Base-by-base conservation (phyloP, 2,888 invertebrate species). In the Trichogramma evanescens region DNA sequence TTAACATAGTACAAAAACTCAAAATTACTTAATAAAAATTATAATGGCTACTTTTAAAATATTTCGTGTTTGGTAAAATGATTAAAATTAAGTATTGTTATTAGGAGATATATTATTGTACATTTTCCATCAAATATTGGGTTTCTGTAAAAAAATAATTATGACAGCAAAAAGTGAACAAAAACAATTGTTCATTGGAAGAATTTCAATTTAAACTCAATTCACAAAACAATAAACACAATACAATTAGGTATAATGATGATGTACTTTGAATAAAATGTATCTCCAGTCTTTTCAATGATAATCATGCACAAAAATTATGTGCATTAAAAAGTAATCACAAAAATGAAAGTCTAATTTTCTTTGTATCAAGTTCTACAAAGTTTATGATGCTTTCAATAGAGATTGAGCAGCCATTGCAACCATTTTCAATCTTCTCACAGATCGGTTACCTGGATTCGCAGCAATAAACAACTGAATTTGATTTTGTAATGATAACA, bases 401-500 rank as follows among this genome's bases (percentile, higher is more conserved):
- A 85, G 79, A 40, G 83, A 80, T 67, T 84, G 82, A 0, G 84
- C 82, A 46, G 88, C 89, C 87, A 90, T 87, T 54, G 86, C 82
- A 63, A 91, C 80, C 83, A 90, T 85, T 72, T 83, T 83, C 78
- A 90, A 84, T 67, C 83, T 83, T 4, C 86, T 80, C 43, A 82
- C 78, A 53, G 87, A 84, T 69, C 84, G 83, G 74, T 87, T 86
- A 56, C 80, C 82, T 0, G 91, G 88, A 75, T 88, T 84, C 7
- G 82, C 78, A 38, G 81, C 72, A 50, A 91, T 83, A 78, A 88
- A 93, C 10, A 82, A 69, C 67, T 84, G 80, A 66, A 95, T 82
- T 76, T 92, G 91, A 72, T 86, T 85, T 73, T 87, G 85, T 8
- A 95, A 81, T 68, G 89, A 88, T 63, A 84, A 82, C 59, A 95